Base-by-base conservation (phyloP, 2,113 vertebrate genomes). In the Hippocampus zosterae region DNA sequence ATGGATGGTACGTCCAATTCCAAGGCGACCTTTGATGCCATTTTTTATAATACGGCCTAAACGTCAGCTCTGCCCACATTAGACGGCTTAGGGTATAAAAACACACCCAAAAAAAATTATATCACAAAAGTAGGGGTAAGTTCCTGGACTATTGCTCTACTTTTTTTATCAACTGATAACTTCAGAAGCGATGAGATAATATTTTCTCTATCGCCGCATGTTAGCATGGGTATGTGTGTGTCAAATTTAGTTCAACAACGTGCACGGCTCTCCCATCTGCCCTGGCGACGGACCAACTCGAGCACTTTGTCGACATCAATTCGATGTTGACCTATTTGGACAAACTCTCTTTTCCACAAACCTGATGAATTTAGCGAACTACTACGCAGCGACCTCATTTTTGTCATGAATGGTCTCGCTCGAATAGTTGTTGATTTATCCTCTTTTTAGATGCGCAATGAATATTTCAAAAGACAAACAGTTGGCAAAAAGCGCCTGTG, bases 261-360 rank as follows among this genome's bases (percentile, higher is more conserved):
- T 50, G 52, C 52, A 53, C 71, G 71, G 37, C 44, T 0, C 21
- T n/a, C 44, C 60, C 63, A 64, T 76, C 61, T 44, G 50, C 56
- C 0, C n/a, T 61, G 62, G 59, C 29, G 27, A 42, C 80, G 69
- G 41, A 5, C 16, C 73, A 71, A 80, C n/a, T 2, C 3, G 8
- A 63, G 69, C 76, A 67, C 75, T 40, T 40, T 69, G 53, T 75
- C 25, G 69, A n/a, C 59, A 71, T 67, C 65, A 42, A 67, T 48
- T 41, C 8, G 12, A 6, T 63, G 61, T 40, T 63, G 29, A 37
- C 52, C 52, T 53, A 53, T 53, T 53, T 53, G 21, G 52, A 9
- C 52, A 53, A 53, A 53, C 10, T 19, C 21, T 53, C 21, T 53
- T 53, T 50, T 11, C 52, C 52, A 53, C 3, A 53, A 21, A 21